phyloP scores from a whole-genome alignment of 53 echinoderm and acorn worm genomes.

The Apostichopus leukothele region DNA sequence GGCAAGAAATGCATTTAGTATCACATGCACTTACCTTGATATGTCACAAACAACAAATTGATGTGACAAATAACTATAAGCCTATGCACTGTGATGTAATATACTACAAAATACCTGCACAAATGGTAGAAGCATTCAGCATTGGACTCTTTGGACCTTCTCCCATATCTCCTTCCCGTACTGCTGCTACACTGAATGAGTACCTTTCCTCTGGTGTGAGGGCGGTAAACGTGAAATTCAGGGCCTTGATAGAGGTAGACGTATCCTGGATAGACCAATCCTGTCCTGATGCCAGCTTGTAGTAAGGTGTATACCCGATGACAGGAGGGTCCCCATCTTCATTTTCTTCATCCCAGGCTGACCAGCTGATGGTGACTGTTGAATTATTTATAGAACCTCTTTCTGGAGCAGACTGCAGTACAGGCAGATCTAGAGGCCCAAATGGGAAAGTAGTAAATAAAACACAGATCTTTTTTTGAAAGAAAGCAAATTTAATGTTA shows the following conservation, averaged over 20 bases:
- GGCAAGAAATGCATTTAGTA: no score
- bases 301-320: background rate
- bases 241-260: background rate
- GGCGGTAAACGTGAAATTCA: background rate
- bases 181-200: background rate
- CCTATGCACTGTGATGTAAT: no score
- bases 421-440: background rate
- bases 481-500: no score
- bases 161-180: background rate
- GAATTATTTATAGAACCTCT: background rate
- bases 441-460: no score
- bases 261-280: background rate
- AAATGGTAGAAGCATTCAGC: background rate
- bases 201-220: background rate
- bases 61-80: no score
- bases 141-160: background rate
- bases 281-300: background rate
- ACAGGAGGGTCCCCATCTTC: background rate
- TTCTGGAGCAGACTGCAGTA: background rate
- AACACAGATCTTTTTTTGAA: no score
- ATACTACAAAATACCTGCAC: conserved; percentile 3
- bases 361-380: background rate
- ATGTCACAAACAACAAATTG: no score
- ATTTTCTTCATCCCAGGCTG: background rate
- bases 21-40: no score